Evolutionary conservation across 2,113 vertebrate genomes (phyloP), one percentile per base, ranked within the genome.

Genomic region (Eonycteris spelaea): DNA sequence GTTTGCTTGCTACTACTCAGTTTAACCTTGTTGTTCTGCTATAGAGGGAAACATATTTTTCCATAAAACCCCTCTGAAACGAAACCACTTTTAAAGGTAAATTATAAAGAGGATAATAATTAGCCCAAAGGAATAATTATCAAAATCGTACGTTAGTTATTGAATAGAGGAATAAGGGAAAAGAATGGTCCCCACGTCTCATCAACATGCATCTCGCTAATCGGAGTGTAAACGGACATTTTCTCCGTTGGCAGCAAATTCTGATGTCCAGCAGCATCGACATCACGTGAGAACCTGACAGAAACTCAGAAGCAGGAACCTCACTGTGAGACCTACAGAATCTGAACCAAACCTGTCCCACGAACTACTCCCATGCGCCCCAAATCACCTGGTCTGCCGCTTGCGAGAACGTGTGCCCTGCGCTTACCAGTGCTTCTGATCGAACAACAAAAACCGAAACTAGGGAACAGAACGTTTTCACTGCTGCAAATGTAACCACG

Each of bases 341-440:
- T 6, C 19, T 21, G 45, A 38, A 40, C 2, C 2, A 8, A 24
- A 5, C 14, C 15, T 1, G 4, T 1, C 43, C 14, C 14, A 24
- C 24, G n/a, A 3, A 26, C 2, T 6, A 63, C 19, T 28, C 57
- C 24, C 4, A 8, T 1, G 18, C 18, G 35, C 10, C 6, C 6
- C 15, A 28, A 3, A 24, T 48, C 8, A 2, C 63, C 21, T 3
- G 1, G 35, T 16, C 30, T 16, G 3, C 57, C 65, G 28, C 15
- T 59, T 70, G 33, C 38, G 14, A 33, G 55, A 26, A 13, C 26
- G 30, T 10, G 14, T n/a, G 2, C 6, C 6, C 59, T 16, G 30
- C 28, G 9, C 33, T 55, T 19, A 1, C 51, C 43, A 48, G 4
- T 8, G 6, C 8, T 12, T 33, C 11, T 26, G 14, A 79, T 1